Evolutionary conservation across 2,113 vertebrate genomes (phyloP).

Genomic region (Panthera uncia): DNA sequence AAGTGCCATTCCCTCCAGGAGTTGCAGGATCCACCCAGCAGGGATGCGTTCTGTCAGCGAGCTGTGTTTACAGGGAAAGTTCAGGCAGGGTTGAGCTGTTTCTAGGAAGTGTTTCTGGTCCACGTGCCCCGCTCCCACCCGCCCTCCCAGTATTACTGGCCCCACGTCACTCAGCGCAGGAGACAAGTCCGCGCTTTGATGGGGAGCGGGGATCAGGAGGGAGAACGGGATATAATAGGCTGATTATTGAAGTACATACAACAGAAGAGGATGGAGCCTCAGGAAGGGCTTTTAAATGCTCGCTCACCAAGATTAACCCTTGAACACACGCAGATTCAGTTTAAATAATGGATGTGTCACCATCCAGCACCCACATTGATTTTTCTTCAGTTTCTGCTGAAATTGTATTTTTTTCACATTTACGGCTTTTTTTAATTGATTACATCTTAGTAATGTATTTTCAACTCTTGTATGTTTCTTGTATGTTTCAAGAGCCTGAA

Average conservation of each 20-base stretch:
- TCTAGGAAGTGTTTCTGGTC: slow-evolving; percentile 75
- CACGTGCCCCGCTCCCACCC: slow-evolving; percentile 77
- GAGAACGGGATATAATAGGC: background rate
- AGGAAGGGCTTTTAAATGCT: background rate
- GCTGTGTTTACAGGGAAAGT: slow-evolving; percentile 82
- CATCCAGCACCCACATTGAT: background rate
- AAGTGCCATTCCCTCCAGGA: slow-evolving; percentile 81
- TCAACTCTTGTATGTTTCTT: background rate
- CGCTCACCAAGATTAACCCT: background rate
- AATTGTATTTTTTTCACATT: background rate
- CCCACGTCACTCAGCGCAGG: background rate
- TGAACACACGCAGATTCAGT: slow-evolving; percentile 8
- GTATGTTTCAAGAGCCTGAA: background rate
- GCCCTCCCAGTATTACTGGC: slow-evolving; percentile 15
- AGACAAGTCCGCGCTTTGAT: slow-evolving; percentile 39
- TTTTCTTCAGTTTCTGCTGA: background rate
- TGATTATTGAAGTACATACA: background rate
- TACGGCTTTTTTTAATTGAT: background rate
- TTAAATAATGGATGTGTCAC: background rate
- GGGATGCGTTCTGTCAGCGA: slow-evolving; percentile 83
- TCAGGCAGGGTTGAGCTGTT: slow-evolving; percentile 83
- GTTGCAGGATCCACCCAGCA: slow-evolving; percentile 82
- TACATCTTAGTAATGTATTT: background rate
- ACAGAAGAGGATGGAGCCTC: background rate
- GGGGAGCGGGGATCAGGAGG: background rate